A percentile compares a stretch with the other conserved stretches of the same genome.
phyloP scores from a whole-genome alignment of 2,113 vertebrate genomes.

The Phocoena phocoena region DNA sequence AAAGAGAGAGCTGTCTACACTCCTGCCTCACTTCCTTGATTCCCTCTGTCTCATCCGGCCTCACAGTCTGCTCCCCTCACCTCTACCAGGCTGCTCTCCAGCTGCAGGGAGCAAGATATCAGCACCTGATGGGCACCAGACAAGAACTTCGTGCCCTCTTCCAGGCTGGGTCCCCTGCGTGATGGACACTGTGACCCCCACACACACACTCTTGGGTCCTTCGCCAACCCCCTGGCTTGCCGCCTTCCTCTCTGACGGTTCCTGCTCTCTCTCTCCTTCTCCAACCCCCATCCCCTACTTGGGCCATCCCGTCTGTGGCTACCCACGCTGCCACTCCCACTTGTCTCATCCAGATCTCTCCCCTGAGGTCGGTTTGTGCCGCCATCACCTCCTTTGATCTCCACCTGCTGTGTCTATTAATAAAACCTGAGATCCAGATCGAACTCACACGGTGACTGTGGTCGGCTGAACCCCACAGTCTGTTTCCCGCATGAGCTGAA shows the following conservation, averaged over 20 bases:
- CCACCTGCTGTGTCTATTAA: conserved; percentile 56
- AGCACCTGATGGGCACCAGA: no score
- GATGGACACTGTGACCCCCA: not conserved
- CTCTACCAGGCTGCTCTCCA: not conserved
- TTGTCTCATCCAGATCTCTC: not conserved
- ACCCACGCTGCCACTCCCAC: not conserved
- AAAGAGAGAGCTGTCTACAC: not conserved
- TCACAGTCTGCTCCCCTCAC: not conserved
- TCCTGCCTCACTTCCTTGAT: not conserved
- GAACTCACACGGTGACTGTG: not conserved
- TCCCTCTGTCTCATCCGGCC: not conserved
- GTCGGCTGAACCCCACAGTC: not conserved
- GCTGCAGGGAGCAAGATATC: not conserved
- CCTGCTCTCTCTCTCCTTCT: not conserved
- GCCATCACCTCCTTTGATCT: conserved; percentile 11
- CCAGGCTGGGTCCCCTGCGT: accelerated
- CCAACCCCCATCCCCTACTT: not conserved
- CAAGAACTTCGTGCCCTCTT: not conserved
- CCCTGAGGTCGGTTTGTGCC: not conserved
- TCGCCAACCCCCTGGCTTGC: no score
- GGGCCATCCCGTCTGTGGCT: not conserved
- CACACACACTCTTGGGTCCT: not conserved
- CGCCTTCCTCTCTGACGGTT: not conserved
- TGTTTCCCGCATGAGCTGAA: conserved; percentile 26
- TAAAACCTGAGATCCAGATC: conserved; percentile 31